Base-by-base conservation (phyloP, 2,113 vertebrate species). In the Halcyon senegalensis region DNA sequence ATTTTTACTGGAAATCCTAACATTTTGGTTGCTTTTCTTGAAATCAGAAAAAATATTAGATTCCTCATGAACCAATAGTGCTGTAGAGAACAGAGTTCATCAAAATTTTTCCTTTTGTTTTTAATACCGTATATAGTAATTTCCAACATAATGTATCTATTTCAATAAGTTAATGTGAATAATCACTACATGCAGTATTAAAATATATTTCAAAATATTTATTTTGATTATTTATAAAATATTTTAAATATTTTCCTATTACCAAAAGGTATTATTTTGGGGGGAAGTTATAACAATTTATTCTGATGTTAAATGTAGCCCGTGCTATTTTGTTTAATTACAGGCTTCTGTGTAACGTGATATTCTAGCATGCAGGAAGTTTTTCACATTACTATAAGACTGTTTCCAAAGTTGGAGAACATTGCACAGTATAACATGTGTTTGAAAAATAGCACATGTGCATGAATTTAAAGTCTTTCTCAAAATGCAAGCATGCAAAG, bases 391-490 rank as follows among this genome's bases (percentile, higher is more conserved):
- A 51, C 28, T 67, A 23, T 39, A 72, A 70, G 25, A 73, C 16
- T 8, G 11, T 25, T 90, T 90, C n/a, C 37, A 41, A 69, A 53
- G 48, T 18, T 91, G 59, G 41, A 87, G 50, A 85, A 55, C 6
- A n/a, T 4, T 27, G 13, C 30, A 63, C 33, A 33, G 21, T 66
- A n/a, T 60, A 78, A 43, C 4, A 0, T n/a, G 44, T 80, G 27
- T 75, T 77, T 96, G 68, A 81, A 86, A 96, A 96, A 58, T 69
- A 93, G 20, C 51, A 74, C 44, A 41, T 56, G 43, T 39, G 74
- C 8, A 11, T 78, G 35, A 81, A 75, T 60, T 87, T 16, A 39
- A 90, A 77, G 21, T n/a, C 37, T 62, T 73, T 80, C 74, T 59
- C 78, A 82, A 85, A 94, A 83, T 51, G 25, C 43, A 83, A 66